Evolutionary conservation across 2,113 vertebrate species (phyloP), one percentile per base, ranked within the genome.

Genomic region (Petrocephalus zakoni): DNA sequence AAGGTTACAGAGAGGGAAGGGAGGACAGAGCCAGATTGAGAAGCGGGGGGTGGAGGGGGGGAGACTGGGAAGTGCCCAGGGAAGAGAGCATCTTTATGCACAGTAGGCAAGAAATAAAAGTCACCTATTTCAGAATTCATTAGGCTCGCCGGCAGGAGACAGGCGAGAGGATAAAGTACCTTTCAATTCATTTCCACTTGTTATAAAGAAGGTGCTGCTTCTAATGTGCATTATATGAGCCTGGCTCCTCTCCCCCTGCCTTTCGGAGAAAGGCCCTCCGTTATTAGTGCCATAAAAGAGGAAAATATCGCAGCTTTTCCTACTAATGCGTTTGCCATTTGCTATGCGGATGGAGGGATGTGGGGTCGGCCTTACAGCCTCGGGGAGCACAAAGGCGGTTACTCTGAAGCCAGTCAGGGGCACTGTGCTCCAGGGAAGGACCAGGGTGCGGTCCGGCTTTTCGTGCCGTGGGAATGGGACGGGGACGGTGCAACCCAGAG

Each of bases 51-150:
- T n/a, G n/a, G n/a, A n/a, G n/a, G n/a, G 25, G 92, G 25, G 51
- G 2, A 9, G 15, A 37, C 22, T 0, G 52, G 52, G 52, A 52
- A 56, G n/a, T 2, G 52, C 85, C 25, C n/a, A 1, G 29, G 52
- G 85, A 91, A 93, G 92, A 92, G 92, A 47, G 88, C 91, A 94
- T 94, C 93, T 95, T 95, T 94, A 95, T 96, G 92, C 93, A 94
- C 91, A 92, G 90, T 94, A 92, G 92, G 93, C 92, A 94, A 93
- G 92, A 95, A 95, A 95, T 94, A 94, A 94, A 93, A 94, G 94
- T 95, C 93, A 94, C 94, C 93, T 93, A 92, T 94, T 94, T 94
- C 93, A 93, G 93, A 95, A 95, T 95, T 95, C 94, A 95, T 95
- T 95, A 94, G 91, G 90, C 90, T 91, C 29, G 82, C 92, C 91